These are phyloP conservation scores for Euspilapteryx auroguttella DNA, from an alignment of 2,888 invertebrate species.

Conservation along the genomic window DNA sequence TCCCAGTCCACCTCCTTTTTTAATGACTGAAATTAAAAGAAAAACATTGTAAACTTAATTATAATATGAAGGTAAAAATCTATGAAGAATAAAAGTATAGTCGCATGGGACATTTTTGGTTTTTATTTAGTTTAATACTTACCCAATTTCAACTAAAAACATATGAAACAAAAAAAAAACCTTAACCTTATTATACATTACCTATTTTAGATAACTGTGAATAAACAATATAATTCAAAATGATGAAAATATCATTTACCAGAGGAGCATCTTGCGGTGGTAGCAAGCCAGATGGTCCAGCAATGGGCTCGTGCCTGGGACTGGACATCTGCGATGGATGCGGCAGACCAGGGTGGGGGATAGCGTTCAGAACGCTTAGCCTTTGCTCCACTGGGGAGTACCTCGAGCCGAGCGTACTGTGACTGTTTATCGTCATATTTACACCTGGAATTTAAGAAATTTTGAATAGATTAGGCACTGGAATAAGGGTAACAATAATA, in stretches of 20 bases:
- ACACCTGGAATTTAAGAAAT: slow-evolving; percentile 33
- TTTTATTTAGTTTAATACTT: too few relatives aligned
- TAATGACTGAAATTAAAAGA: slow-evolving; percentile 67
- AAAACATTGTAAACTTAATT: not conserved
- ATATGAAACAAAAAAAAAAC: too few relatives aligned
- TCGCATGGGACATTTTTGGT: too few relatives aligned
- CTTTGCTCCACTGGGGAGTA: slow-evolving; percentile 47
- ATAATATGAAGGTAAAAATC: slow-evolving; percentile 1
- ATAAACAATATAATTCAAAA: not conserved
- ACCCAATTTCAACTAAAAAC: too few relatives aligned
- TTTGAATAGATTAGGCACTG: too few relatives aligned
- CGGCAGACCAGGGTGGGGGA: slow-evolving; percentile 35
- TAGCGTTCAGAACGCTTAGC: slow-evolving; percentile 36
- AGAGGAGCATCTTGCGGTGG: slow-evolving; percentile 89
- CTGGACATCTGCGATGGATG: slow-evolving; percentile 57
- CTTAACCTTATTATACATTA: too few relatives aligned
- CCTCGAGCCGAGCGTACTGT: slow-evolving; percentile 32
- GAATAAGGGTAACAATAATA: too few relatives aligned
- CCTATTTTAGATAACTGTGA: too few relatives aligned
- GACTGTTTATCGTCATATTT: slow-evolving; percentile 65
- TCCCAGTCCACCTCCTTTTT: slow-evolving; percentile 92
- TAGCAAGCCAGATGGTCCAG: slow-evolving; percentile 82
- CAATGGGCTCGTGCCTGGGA: slow-evolving; percentile 70
- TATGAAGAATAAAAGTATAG: too few relatives aligned
- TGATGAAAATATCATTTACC: slow-evolving; percentile 47